These are phyloP conservation scores for Ciconia maguari DNA, from an alignment of 2,113 vertebrate genomes.

Conservation along the genomic window DNA sequence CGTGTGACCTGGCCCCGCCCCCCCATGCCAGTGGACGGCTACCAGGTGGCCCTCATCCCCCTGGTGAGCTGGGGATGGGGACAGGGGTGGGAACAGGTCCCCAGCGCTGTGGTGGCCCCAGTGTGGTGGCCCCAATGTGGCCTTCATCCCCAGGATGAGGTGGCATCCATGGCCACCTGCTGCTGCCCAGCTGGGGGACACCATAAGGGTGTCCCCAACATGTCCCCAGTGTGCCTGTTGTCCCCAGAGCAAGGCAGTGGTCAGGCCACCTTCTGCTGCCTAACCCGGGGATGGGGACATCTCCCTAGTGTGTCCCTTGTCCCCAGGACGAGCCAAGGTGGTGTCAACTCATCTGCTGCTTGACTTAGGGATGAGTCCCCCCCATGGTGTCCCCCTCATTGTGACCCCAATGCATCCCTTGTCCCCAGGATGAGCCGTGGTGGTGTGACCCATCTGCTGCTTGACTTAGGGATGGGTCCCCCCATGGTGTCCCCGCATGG, in stretches of 20 bases:
- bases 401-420: not conserved
- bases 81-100: not conserved
- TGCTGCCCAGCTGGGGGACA: not conserved
- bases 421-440: not conserved
- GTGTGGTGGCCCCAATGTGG: not conserved
- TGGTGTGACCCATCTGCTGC: not conserved
- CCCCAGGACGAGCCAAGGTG: not conserved
- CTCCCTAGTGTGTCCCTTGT: not conserved
- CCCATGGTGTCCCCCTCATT: too few relatives aligned
- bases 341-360: not conserved
- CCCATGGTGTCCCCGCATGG: not conserved
- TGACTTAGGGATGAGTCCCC: not conserved
- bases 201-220: not conserved
- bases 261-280: not conserved
- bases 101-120: fast-evolving
- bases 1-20: not conserved
- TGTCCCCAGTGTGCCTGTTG: not conserved
- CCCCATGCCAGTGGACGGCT: fast-evolving
- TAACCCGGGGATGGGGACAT: not conserved
- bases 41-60: not conserved
- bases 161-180: not conserved
- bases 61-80: not conserved
- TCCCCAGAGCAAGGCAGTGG: not conserved
- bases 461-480: not conserved
- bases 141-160: not conserved